These are phyloP conservation scores for Oreochromis grahami DNA, from an alignment of 2,797 vertebrate genomes.

Conservation along the genomic window DNA sequence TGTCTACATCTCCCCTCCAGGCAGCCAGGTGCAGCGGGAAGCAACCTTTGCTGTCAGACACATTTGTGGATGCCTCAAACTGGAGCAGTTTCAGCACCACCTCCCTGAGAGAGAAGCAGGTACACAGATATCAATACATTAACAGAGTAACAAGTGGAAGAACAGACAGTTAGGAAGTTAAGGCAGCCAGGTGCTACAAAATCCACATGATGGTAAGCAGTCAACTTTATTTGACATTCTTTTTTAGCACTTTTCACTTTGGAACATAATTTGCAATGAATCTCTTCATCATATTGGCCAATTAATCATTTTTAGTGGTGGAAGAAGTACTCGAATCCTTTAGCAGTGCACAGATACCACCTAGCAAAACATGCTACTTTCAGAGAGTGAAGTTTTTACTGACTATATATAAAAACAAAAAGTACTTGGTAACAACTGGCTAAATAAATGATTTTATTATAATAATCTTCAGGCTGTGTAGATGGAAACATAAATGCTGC, in stretches of 20 bases:
- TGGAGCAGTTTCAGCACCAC: slow-evolving; percentile 95
- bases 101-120: slow-evolving; percentile 70
- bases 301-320: not conserved
- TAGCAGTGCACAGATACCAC: not conserved
- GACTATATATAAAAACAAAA: not conserved
- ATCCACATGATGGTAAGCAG: not conserved
- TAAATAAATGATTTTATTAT: not conserved
- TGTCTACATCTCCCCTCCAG: slow-evolving; percentile 94
- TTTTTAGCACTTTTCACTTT: not conserved
- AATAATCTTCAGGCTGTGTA: not conserved
- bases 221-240: not conserved
- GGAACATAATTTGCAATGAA: not conserved
- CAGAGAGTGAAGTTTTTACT: not conserved
- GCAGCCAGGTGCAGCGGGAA: slow-evolving; percentile 95
- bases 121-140: not conserved
- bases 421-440: not conserved
- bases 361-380: not conserved
- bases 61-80: slow-evolving; percentile 90
- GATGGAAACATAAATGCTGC: not conserved
- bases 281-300: not conserved
- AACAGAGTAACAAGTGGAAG: not conserved
- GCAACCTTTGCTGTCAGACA: slow-evolving; percentile 94
- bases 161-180: not conserved
- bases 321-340: not conserved
- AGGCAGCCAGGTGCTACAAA: not conserved